phyloP scores from a whole-genome alignment of 2,113 vertebrate species.

The Heterocephalus glaber region DNA sequence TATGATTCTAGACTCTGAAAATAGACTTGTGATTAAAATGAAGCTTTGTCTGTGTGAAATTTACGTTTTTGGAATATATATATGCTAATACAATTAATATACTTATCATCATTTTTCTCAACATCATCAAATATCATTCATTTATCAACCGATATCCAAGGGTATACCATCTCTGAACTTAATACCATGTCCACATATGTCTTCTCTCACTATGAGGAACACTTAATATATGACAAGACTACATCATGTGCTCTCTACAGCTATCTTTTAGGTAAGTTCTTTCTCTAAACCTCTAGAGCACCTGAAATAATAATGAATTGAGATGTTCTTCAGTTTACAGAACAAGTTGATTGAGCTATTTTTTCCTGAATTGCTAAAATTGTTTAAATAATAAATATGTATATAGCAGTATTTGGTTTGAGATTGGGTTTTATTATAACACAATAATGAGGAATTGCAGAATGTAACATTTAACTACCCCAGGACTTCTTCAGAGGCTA shows the following conservation, averaged over 20 bases:
- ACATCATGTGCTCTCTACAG: not conserved
- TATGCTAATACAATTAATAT: not conserved
- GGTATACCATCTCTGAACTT: slow-evolving; percentile 3
- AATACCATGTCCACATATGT: not conserved
- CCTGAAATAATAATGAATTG: not conserved
- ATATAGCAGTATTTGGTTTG: not conserved
- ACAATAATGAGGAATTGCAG: not conserved
- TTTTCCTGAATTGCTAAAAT: slow-evolving; percentile 10
- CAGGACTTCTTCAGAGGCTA: slow-evolving; percentile 7
- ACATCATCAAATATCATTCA: not conserved
- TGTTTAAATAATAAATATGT: slow-evolving; percentile 9
- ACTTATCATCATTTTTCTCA: not conserved
- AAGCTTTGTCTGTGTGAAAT: not conserved
- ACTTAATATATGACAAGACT: not conserved
- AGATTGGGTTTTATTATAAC: slow-evolving; percentile 34
- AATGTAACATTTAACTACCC: not conserved
- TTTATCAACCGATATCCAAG: not conserved
- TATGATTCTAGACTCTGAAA: not conserved
- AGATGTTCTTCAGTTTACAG: slow-evolving; percentile 11
- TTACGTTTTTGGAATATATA: not conserved
- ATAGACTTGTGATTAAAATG: not conserved
- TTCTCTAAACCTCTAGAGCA: not conserved
- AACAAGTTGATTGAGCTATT: not conserved
- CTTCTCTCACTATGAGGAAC: not conserved
- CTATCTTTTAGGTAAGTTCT: not conserved